These are phyloP conservation scores for Gila orcuttii DNA, from an alignment of 2,113 vertebrate species.

Conservation along the genomic window DNA sequence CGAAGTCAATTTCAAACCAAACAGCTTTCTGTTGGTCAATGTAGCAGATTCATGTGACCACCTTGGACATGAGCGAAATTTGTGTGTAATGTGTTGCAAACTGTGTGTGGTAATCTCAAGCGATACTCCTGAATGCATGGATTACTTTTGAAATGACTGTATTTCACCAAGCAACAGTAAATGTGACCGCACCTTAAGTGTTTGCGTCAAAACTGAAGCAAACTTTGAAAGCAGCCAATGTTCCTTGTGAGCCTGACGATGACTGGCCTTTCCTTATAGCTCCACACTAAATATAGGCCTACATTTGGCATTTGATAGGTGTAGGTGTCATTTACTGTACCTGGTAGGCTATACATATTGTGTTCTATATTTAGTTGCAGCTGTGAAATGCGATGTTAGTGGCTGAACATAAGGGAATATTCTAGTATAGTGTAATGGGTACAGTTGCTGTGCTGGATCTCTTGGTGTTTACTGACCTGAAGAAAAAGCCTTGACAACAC, in stretches of 20 bases:
- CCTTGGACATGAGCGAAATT: too few relatives aligned
- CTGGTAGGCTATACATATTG: not conserved
- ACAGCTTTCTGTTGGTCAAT: too few relatives aligned
- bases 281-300: not conserved
- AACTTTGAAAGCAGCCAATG: not conserved
- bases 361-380: not conserved
- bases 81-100: too few relatives aligned
- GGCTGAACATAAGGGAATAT: slow-evolving; percentile 6
- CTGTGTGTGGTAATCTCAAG: too few relatives aligned
- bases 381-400: not conserved
- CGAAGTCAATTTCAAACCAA: too few relatives aligned
- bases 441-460: slow-evolving; percentile 27
- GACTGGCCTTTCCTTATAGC: not conserved
- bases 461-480: slow-evolving; percentile 31
- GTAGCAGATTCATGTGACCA: too few relatives aligned
- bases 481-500: slow-evolving; percentile 48
- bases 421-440: not conserved
- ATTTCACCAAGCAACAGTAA: too few relatives aligned
- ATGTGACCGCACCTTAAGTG: too few relatives aligned
- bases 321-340: not conserved
- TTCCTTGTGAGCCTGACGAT: not conserved
- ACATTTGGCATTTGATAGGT: not conserved
- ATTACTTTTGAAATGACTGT: too few relatives aligned
- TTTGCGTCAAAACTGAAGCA: not conserved
- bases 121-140: too few relatives aligned